Evolutionary conservation across 2,888 invertebrate genomes (phyloP).

Genomic region (Hirtodrosophila trivittata): DNA sequence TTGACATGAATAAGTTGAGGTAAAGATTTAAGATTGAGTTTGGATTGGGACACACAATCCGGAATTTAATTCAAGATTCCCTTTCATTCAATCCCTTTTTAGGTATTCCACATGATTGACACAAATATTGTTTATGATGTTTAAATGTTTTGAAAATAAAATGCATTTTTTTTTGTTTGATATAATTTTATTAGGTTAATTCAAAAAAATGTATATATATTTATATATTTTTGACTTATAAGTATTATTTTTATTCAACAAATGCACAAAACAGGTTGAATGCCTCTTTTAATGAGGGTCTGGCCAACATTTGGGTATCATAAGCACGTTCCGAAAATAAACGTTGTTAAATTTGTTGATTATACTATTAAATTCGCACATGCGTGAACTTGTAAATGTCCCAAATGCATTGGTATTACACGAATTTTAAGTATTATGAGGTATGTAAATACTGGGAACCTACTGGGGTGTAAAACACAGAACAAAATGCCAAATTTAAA

Average conservation of each 20-base stretch:
- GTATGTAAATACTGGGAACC: neutral
- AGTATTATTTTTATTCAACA: constrained; percentile 19
- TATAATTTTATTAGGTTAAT: too few species aligned
- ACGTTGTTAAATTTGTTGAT: constrained; percentile 40
- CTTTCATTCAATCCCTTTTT: too few species aligned
- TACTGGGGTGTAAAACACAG: constrained; percentile 2
- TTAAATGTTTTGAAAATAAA: too few species aligned
- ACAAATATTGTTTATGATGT: too few species aligned
- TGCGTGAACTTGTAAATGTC: constrained; percentile 48
- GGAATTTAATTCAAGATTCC: too few species aligned
- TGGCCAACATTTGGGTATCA: constrained; percentile 17
- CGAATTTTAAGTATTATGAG: neutral
- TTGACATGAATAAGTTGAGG: too few species aligned
- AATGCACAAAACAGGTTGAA: constrained; percentile 26
- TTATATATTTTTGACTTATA: neutral
- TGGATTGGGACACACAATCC: too few species aligned
- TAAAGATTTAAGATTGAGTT: too few species aligned
- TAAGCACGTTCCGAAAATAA: constrained; percentile 42
- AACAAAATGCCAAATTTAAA: neutral
- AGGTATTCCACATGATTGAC: too few species aligned
- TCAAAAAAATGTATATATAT: too few species aligned
- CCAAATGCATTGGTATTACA: constrained; percentile 2
- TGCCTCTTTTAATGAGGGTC: constrained; percentile 12
- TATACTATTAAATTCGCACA: constrained; percentile 48
- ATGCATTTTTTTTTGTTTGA: too few species aligned